These are phyloP conservation scores for Anarhynchus alexandrinus DNA, from an alignment of 2,113 vertebrate genomes.

Conservation along the genomic window DNA sequence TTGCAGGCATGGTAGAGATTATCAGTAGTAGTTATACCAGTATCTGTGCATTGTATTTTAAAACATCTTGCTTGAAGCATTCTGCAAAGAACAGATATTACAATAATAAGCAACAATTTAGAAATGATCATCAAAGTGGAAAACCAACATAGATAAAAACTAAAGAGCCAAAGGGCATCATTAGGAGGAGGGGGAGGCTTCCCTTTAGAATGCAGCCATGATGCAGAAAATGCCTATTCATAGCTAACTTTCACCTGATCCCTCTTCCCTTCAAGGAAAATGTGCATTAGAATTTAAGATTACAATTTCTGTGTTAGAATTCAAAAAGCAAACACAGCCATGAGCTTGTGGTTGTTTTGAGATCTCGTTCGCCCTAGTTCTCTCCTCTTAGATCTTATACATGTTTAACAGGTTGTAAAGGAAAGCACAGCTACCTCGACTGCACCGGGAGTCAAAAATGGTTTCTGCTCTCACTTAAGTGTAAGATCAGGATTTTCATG, in stretches of 20 bases:
- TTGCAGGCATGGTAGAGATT: background rate
- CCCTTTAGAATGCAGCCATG: background rate
- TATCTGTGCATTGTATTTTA: background rate
- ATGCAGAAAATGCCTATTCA: background rate
- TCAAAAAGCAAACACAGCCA: constrained; percentile 20
- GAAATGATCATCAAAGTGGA: constrained; percentile 24
- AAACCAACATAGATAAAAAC: constrained; percentile 16
- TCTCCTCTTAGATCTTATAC: background rate
- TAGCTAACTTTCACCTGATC: background rate
- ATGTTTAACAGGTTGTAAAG: background rate
- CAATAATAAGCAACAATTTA: constrained; percentile 45
- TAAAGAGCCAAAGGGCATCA: constrained; percentile 18
- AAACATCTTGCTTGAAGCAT: background rate
- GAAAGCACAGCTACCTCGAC: background rate
- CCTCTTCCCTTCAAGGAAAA: background rate
- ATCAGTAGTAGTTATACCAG: background rate
- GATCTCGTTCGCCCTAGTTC: fast-evolving
- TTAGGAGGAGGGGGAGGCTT: background rate
- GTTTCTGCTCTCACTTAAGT: background rate
- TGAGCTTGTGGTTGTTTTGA: background rate
- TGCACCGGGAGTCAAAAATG: background rate
- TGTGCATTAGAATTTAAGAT: background rate
- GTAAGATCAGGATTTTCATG: background rate
- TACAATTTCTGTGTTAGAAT: background rate
- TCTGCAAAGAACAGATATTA: background rate